phyloP scores from a whole-genome alignment of 1,140 invertebrate genomes.

The Drosophila miranda region DNA sequence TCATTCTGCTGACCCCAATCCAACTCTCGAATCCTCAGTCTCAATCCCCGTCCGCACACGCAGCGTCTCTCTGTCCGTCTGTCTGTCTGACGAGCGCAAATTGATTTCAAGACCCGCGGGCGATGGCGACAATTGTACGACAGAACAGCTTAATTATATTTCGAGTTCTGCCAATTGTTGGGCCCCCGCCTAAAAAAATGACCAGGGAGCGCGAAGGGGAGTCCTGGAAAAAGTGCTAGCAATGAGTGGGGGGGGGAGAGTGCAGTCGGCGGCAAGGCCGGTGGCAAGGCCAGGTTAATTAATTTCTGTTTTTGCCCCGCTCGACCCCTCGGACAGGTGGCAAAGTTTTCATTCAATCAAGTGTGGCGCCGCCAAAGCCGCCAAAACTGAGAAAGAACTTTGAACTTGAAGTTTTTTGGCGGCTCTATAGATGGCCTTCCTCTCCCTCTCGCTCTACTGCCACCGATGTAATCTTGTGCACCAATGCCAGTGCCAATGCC shows the following conservation, averaged over 20 bases:
- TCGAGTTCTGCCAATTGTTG: constrained; percentile 67
- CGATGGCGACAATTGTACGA: constrained; percentile 20
- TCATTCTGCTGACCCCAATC: constrained; percentile 11
- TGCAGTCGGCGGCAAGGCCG: constrained; percentile 31
- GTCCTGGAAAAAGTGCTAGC: neutral
- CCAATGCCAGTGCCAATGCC: constrained; percentile 33
- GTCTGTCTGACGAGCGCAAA: constrained; percentile 52
- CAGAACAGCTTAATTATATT: constrained; percentile 71
- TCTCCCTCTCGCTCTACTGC: neutral
- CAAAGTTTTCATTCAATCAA: constrained; percentile 78
- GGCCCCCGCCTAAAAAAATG: constrained; percentile 16
- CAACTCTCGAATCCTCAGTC: neutral
- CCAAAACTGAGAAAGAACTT: constrained; percentile 54
- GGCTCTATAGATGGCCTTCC: neutral
- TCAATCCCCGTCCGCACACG: constrained; percentile 3
- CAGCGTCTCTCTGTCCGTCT: neutral
- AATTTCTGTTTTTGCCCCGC: constrained; percentile 50
- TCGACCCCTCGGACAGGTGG: constrained; percentile 37
- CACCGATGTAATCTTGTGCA: neutral
- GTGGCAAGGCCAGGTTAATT: constrained; percentile 60
- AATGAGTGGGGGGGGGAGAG: no score
- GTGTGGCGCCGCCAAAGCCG: constrained; percentile 34
- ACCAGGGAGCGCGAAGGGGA: neutral
- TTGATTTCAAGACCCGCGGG: constrained; percentile 66
- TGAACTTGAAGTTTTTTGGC: constrained; percentile 63